Evolutionary conservation across 2,113 vertebrate genomes (phyloP), one percentile per base, ranked within the genome.

Genomic region (Mohoua ochrocephala): DNA sequence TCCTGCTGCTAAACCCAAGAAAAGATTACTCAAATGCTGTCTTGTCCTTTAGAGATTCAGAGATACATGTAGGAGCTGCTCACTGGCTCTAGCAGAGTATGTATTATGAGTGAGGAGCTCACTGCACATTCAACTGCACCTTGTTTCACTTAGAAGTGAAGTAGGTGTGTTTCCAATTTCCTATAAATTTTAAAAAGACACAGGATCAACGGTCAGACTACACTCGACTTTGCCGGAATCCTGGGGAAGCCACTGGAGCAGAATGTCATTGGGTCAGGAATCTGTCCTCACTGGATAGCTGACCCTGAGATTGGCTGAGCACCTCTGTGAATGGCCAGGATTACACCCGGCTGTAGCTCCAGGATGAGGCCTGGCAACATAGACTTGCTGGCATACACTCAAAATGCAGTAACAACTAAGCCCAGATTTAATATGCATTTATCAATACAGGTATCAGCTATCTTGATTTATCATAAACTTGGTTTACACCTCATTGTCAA

Each of bases 181-280:
- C 39, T 52, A 5, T 20, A 17, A 41, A 35, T 30, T 30, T 82
- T 12, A 27, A 12, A 44, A 30, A 69, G 19, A 47, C n/a, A 41
- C 2, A 6, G 63, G 52, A 76, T 71, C 50, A 50, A 50, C 44
- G 15, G 16, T 30, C 12, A 42, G 52, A 50, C 37, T 80, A 21
- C 5, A 12, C 14, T 24, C 0, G 0, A 21, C 33, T 76, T 68
- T 5, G 3, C 13, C 35, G 45, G 50, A 33, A 59, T 49, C 67
- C 65, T 5, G 33, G 6, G 49, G 30, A 64, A 52, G 64, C 33
- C 79, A 70, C 26, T 2, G 1, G 75, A 83, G 42, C 28, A 41
- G 60, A 41, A 41, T 4, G 22, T 5, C 41, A n/a, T 6, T 2
- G 3, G 37, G 26, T 21, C 27, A 22, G 21, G 26, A 30, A 42